Base-by-base conservation (phyloP, 1,140 invertebrate genomes). In the Aradophagus sp. region DNA sequence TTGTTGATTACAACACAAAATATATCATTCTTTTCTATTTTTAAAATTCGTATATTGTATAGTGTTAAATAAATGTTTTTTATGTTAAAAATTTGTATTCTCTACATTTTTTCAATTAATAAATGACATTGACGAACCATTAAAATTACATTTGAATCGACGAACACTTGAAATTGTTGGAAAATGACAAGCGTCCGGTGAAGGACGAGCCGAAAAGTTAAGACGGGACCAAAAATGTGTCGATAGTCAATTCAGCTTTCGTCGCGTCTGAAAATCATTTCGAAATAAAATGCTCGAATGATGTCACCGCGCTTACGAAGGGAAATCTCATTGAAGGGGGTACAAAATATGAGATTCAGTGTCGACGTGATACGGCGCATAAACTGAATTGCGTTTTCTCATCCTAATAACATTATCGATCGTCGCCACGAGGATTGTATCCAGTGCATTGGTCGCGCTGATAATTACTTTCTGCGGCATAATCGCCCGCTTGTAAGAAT, bases 281-380 rank as follows among this genome's bases (percentile, higher is more conserved):
- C 7, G 44, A 44, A 38, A 56, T 56, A 56, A 70, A 62, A 59
- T 55, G 34, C 34, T 34, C 11, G 35, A 48, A 44, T 61, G 45
- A 59, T 59, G 68, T 71, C 55, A 65, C 20, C 35, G 38, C 36
- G 39, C 45, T 59, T 53, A 42, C 47, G 61, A 66, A 61, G 61
- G 59, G 52, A 72, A 65, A 71, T 71, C 41, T 66, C 41, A 31
- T 50, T 34, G 56, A 62, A 69, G 59, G 53, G 68, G 50, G 41
- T 32, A 47, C 34, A 36, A 61, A 65, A 66, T 72, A 50, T 44
- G 41, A 61, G 55, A 41, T 72, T 44, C 16, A 50, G 68, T 48
- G 55, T 50, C 35, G 50, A 5, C 12, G 34, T 38, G 45, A 59
- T 55, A 47, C 39, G 59, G 52, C 53, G 20, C 16, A 31, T 45